Conservation (phyloP, 2,888 invertebrate species). For the Hedya salicella region DNA sequence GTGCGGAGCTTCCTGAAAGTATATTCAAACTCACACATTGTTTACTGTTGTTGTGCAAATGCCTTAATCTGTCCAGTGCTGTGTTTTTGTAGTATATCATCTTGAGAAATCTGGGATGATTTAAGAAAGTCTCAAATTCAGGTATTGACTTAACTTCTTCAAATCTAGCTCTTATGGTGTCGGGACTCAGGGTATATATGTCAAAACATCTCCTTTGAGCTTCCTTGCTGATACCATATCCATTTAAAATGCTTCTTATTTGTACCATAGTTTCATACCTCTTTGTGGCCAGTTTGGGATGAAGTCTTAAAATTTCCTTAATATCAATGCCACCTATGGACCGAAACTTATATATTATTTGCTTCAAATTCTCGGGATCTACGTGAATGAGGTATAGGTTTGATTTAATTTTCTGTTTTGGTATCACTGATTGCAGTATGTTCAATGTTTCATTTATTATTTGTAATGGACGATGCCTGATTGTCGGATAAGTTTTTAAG, state of each 20-base stretch:
- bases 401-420: slow-evolving; percentile 71
- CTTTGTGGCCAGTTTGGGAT: slow-evolving; percentile 73
- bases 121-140: slow-evolving; percentile 69
- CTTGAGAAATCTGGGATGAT: slow-evolving; percentile 77
- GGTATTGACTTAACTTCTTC: slow-evolving; percentile 68
- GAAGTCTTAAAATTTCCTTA: slow-evolving; percentile 72
- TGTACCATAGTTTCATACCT: slow-evolving; percentile 66
- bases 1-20: slow-evolving; percentile 70
- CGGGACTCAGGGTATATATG: slow-evolving; percentile 71
- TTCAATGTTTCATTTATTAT: slow-evolving; percentile 70
- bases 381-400: slow-evolving; percentile 76
- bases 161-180: slow-evolving; percentile 69
- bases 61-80: slow-evolving; percentile 66
- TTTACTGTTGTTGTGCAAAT: slow-evolving; percentile 68
- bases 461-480: slow-evolving; percentile 75
- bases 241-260: slow-evolving; percentile 67
- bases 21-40: slow-evolving; percentile 77
- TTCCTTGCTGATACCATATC: slow-evolving; percentile 69
- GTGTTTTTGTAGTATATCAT: slow-evolving; percentile 76
- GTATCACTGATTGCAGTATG: slow-evolving; percentile 69
- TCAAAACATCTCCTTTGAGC: slow-evolving; percentile 78
- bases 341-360: slow-evolving; percentile 66
- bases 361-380: slow-evolving; percentile 73
- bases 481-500: slow-evolving; percentile 73
- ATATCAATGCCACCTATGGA: slow-evolving; percentile 76